A percentile compares a stretch with the other conserved stretches of the same genome.
Evolutionary conservation across 1,140 invertebrate species (phyloP).

Genomic region (Sinella curviseta): DNA sequence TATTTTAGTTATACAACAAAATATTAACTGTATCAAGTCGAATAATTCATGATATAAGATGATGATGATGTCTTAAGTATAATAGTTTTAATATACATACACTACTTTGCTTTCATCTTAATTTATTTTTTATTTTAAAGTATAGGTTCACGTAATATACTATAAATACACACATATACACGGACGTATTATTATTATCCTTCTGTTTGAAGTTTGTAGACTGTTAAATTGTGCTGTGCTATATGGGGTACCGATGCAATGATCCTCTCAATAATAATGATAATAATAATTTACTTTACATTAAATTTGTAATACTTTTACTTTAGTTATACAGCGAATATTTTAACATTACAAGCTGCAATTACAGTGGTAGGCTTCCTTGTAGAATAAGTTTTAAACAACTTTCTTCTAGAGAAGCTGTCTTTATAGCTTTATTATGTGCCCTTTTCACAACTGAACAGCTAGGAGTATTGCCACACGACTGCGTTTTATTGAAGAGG

Average conservation of each 20-base stretch:
- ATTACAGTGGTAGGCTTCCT: background rate
- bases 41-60: background rate
- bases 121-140: background rate
- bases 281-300: slow-evolving; percentile 18
- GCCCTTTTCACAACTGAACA: background rate
- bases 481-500: background rate
- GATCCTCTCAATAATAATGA: background rate
- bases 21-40: background rate
- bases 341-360: slow-evolving; percentile 17
- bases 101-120: background rate
- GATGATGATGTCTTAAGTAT: background rate
- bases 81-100: background rate
- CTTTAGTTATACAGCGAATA: background rate
- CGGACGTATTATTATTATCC: slow-evolving; percentile 10
- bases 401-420: background rate
- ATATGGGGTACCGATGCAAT: slow-evolving; percentile 18
- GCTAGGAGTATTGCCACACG: background rate
- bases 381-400: background rate
- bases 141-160: background rate
- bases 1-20: slow-evolving; percentile 18
- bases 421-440: background rate
- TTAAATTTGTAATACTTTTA: background rate
- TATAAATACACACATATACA: background rate
- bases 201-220: slow-evolving; percentile 5
- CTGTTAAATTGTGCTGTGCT: slow-evolving; percentile 17